Evolutionary conservation across 1,140 invertebrate genomes (phyloP), one percentile per base, ranked within the genome.

Genomic region (Apis mellifera): DNA sequence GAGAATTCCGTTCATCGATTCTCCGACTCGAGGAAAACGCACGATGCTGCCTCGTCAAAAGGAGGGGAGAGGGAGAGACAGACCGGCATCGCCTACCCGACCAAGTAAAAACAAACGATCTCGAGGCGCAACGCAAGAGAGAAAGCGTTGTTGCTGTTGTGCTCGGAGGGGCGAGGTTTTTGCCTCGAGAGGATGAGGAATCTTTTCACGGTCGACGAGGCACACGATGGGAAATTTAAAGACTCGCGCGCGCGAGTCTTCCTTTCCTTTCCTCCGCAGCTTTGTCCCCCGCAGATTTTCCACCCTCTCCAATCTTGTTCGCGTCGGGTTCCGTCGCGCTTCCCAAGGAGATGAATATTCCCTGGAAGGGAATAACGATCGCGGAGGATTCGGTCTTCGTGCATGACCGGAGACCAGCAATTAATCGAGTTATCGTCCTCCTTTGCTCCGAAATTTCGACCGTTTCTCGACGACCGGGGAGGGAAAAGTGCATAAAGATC

Each of bases 401-500:
- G 82, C 82, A 73, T 64, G 66, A 84, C 26, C 42, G 23, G 23
- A 57, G 66, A 69, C 70, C 66, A 52, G 32, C 82, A 70, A 86
- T 87, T 87, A 87, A 86, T 87, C 84, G 86, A 87, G 71, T 86
- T 80, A 74, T n/a, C 26, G 26, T 32, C 2, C 23, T 79, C 68
- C 77, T 70, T 84, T 48, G 84, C 60, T 69, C 19, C 8, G 23
- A 26, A 62, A 78, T 57, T 26, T 66, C 62, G 57, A 60, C 48
- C 32, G 32, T 42, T 42, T 42, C 32, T 42, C n/a, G n/a, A 42
- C 32, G 15, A 48, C 69, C 26, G 0, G 15, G 52, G 32, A 32
- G 32, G 32, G 5, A 42, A 32, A 4, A 4, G 32, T 32, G 32
- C 32, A 42, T 42, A 7, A 42, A 42, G 4, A 7, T 42, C 32